These are phyloP conservation scores for Eustalomyia histrio DNA, from an alignment of 2,888 invertebrate genomes.

Conservation along the genomic window DNA sequence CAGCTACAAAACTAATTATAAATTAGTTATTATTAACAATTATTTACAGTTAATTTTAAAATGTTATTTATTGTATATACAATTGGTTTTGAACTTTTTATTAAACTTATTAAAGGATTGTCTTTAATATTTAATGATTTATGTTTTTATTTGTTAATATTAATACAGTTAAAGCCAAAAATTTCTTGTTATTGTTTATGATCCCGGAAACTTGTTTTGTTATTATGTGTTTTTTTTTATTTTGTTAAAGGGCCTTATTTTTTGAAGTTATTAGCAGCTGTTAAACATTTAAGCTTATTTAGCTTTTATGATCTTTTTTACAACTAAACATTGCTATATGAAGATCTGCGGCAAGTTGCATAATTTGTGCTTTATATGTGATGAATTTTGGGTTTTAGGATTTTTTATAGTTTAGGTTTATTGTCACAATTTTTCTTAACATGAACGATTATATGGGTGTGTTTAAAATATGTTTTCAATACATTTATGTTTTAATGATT, in stretches of 20 bases:
- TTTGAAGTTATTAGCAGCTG: conserved; percentile 21
- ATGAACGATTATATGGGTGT: conserved; percentile 27
- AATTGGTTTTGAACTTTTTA: neutral
- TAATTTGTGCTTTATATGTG: conserved; percentile 64
- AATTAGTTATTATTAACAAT: neutral
- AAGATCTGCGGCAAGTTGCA: conserved; percentile 56
- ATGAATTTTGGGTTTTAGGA: conserved; percentile 34
- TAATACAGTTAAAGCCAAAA: neutral
- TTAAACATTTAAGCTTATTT: neutral
- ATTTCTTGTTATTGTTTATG: conserved; percentile 35
- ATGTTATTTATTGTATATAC: neutral
- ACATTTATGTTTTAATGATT: conserved; percentile 14
- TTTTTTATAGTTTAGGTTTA: conserved; percentile 57
- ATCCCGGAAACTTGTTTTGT: conserved; percentile 49
- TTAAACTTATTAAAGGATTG: too few relatives aligned
- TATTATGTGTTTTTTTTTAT: neutral
- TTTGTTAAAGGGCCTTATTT: conserved; percentile 43
- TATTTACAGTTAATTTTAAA: neutral
- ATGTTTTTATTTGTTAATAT: conserved; percentile 2
- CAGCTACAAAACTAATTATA: neutral
- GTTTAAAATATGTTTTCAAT: conserved; percentile 32
- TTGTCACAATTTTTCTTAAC: conserved; percentile 53
- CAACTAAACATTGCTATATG: neutral
- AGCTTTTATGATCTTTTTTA: neutral
- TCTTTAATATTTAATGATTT: neutral